Conservation (phyloP, 2,113 vertebrate genomes). For the Gavialis gangeticus region DNA sequence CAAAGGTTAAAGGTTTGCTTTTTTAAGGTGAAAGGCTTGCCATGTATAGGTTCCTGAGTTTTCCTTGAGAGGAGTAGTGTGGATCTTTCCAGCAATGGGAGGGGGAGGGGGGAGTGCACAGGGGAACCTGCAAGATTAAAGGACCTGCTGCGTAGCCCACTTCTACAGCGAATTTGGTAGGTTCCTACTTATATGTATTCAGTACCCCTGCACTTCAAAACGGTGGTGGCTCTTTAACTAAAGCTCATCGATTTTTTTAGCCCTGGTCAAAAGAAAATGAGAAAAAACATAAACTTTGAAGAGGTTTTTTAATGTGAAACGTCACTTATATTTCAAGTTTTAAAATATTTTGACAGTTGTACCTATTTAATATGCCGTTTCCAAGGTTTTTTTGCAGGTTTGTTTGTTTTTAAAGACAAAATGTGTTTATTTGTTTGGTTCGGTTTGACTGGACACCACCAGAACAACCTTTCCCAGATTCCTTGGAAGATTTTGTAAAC, state of each 20-base stretch:
- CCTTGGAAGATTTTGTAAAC: not conserved
- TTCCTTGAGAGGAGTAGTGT: constrained; percentile 37
- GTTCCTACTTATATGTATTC: not conserved
- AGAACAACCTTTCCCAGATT: not conserved
- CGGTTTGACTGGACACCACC: not conserved
- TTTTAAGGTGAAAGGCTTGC: constrained; percentile 6
- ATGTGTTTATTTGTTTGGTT: not conserved
- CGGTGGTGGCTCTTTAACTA: no score
- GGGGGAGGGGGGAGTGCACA: not conserved
- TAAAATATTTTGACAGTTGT: not conserved
- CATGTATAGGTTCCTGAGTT: not conserved
- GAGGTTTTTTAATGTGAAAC: not conserved
- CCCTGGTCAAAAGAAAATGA: not conserved
- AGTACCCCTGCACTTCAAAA: no score
- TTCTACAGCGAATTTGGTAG: not conserved
- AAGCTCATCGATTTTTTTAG: not conserved
- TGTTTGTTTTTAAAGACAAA: not conserved
- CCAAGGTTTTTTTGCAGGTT: not conserved
- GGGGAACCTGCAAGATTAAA: not conserved
- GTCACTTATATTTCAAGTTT: not conserved
- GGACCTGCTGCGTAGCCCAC: no score
- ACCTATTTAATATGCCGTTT: not conserved
- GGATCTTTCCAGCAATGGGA: constrained; percentile 18
- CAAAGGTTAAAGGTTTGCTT: not conserved
- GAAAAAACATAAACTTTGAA: not conserved